Percentiles rank a stretch among this genome's conserved stretches.
These are phyloP conservation scores for Antigone vipio DNA, from an alignment of 2,113 vertebrate genomes.

Conservation along the genomic window DNA sequence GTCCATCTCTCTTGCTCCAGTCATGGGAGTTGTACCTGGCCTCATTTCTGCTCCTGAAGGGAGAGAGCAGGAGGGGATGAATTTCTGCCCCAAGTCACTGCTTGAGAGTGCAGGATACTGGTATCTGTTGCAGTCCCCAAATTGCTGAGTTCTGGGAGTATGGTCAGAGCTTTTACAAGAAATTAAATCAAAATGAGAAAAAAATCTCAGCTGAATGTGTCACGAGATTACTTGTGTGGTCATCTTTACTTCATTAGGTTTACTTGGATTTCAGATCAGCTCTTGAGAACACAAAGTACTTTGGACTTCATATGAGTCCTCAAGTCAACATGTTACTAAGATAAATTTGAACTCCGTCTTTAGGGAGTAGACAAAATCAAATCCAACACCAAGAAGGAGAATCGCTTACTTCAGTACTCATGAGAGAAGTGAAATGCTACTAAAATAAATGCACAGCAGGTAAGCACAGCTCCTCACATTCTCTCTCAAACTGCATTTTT, in stretches of 20 bases:
- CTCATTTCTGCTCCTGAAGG: not conserved
- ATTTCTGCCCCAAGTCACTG: not conserved
- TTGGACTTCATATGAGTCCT: conserved; percentile 15
- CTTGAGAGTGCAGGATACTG: not conserved
- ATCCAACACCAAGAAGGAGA: conserved; percentile 17
- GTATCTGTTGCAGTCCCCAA: not conserved
- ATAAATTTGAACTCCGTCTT: conserved; percentile 29
- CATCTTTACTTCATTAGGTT: not conserved
- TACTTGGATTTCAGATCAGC: not conserved
- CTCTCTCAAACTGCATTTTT: conserved; percentile 13
- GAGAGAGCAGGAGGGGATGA: not conserved
- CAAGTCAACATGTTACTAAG: conserved; percentile 33
- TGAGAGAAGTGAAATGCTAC: not conserved
- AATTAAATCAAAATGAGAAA: not conserved
- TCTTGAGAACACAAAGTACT: conserved; percentile 17
- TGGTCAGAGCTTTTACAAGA: not conserved
- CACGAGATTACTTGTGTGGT: not conserved
- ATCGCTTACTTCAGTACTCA: conserved; percentile 28
- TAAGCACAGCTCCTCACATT: conserved; percentile 10
- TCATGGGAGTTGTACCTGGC: not conserved
- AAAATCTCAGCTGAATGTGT: not conserved
- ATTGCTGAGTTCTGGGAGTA: not conserved
- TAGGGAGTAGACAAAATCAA: conserved; percentile 24
- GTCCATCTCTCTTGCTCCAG: not conserved
- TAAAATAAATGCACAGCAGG: not conserved